These are phyloP conservation scores for Drosophila micromelanica DNA, from an alignment of 1,140 invertebrate genomes.

Conservation along the genomic window DNA sequence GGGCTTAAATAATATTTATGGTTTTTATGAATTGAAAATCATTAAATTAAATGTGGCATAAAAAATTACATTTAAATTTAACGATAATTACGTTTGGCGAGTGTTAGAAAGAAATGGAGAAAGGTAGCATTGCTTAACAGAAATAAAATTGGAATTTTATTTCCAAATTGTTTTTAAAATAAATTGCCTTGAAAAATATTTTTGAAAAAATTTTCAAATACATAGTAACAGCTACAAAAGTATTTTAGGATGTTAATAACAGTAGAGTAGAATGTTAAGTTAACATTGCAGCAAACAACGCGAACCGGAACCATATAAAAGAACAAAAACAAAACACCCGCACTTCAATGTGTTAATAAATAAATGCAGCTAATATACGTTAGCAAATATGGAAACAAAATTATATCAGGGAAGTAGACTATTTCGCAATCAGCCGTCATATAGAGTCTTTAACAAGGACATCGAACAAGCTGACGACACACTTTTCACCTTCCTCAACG, in stretches of 20 bases:
- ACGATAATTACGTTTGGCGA: not conserved
- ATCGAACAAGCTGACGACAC: conserved; percentile 49
- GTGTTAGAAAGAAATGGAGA: not conserved
- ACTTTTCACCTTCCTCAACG: conserved; percentile 54
- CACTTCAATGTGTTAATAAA: not conserved
- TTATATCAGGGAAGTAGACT: conserved; percentile 34
- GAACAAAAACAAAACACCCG: not conserved
- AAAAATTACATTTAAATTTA: conserved; percentile 11
- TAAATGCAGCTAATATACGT: not conserved
- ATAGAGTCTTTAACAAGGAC: conserved; percentile 55
- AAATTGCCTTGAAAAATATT: too few species aligned
- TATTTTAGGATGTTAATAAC: conserved; percentile 11
- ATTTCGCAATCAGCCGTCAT: conserved; percentile 62
- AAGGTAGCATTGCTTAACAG: not conserved
- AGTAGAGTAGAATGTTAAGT: not conserved
- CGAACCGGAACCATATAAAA: not conserved
- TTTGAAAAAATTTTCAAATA: too few species aligned
- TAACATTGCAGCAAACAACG: not conserved
- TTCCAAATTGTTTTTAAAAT: not conserved
- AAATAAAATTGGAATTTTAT: not conserved
- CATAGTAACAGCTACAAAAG: not conserved
- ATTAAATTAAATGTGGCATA: conserved; percentile 43
- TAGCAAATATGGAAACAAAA: conserved; percentile 23
- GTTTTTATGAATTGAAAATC: not conserved
- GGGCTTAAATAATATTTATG: not conserved